Conservation (phyloP, 2,113 vertebrate species). For the Spheniscus mendiculus region DNA sequence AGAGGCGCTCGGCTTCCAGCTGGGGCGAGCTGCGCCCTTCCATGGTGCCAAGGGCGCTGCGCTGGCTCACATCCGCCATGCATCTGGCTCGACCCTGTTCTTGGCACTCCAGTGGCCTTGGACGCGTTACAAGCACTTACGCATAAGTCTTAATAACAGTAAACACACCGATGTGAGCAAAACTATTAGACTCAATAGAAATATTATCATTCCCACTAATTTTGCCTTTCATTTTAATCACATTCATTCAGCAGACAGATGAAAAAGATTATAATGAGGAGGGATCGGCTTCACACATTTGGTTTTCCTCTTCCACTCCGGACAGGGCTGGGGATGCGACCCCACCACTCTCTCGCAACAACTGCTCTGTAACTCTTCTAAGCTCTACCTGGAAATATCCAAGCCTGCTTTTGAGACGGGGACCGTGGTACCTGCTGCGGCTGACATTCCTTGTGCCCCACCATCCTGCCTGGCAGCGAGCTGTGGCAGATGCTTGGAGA, state of each 20-base stretch:
- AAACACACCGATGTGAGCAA: not conserved
- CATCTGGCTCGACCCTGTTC: not conserved
- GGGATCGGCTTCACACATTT: not conserved
- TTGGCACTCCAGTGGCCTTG: constrained; percentile 5
- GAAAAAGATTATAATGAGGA: not conserved
- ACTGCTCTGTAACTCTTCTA: not conserved
- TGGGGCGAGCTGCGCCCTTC: not conserved
- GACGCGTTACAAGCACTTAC: not conserved
- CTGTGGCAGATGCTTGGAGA: not conserved
- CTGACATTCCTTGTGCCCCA: not conserved
- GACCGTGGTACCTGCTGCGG: not conserved
- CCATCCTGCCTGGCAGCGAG: accelerated
- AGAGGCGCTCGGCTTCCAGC: not conserved
- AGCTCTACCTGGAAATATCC: not conserved
- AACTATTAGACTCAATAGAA: not conserved
- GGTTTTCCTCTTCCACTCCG: not conserved
- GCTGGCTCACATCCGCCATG: not conserved
- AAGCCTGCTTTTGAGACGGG: not conserved
- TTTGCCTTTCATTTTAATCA: constrained; percentile 32
- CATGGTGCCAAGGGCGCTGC: not conserved
- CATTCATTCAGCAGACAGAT: not conserved
- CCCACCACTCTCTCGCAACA: too few species aligned
- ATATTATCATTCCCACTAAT: not conserved
- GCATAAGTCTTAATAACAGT: not conserved
- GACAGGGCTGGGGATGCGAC: not conserved